Conservation (phyloP, 2,888 invertebrate genomes). For the Phymatocera aterrima region DNA sequence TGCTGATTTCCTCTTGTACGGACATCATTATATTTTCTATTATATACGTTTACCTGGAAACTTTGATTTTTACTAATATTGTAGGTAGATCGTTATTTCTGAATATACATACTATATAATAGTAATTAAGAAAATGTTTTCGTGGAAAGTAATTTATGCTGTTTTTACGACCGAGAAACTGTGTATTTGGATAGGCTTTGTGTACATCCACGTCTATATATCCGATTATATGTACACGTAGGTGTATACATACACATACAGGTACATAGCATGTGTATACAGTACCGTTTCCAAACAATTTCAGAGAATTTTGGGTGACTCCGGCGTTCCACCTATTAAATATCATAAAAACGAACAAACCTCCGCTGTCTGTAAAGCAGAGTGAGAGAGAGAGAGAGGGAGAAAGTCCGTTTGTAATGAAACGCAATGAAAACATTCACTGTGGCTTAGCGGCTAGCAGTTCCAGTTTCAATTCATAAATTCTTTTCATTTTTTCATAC, state of each 20-base stretch:
- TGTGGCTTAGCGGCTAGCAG: neutral
- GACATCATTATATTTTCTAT: too few species aligned
- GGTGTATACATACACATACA: neutral
- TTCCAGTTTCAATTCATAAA: neutral
- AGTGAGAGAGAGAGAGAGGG: too few species aligned
- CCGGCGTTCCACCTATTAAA: slow-evolving; percentile 5
- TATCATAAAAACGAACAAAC: neutral
- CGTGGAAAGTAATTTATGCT: neutral
- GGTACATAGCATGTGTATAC: neutral
- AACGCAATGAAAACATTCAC: neutral
- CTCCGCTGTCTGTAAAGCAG: neutral
- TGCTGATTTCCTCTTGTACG: too few species aligned
- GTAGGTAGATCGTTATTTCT: neutral
- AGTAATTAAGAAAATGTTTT: neutral
- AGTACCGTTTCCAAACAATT: neutral
- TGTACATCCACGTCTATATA: neutral
- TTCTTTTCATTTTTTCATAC: neutral
- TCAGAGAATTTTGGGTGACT: neutral
- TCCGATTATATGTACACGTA: neutral
- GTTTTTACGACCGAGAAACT: neutral
- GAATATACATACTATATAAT: too few species aligned
- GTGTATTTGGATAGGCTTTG: neutral
- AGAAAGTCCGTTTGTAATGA: neutral
- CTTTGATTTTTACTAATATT: neutral
- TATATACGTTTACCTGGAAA: too few species aligned